Evolutionary conservation across 2,113 vertebrate species (phyloP).

Genomic region (Erythrocercus mccallii): DNA sequence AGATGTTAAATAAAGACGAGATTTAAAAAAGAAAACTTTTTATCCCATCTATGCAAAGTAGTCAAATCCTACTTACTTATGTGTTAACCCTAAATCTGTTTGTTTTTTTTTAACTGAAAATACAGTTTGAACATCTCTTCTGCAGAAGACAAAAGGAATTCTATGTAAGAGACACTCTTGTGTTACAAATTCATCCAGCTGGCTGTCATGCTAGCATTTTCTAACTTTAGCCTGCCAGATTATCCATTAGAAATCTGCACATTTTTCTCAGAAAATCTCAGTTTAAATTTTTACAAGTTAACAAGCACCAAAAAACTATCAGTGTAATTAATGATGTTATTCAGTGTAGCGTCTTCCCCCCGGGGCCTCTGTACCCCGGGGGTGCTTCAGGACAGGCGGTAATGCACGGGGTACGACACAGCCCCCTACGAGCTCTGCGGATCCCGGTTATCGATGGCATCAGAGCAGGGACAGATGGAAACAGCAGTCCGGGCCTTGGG

Average conservation of each 20-base stretch:
- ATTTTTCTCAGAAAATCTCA: not conserved
- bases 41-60: not conserved
- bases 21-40: not conserved
- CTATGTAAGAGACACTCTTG: not conserved
- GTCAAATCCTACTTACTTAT: not conserved
- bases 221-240: not conserved
- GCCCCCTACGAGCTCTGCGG: no score
- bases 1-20: not conserved
- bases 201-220: not conserved
- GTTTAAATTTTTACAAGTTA: not conserved
- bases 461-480: no score
- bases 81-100: not conserved
- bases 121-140: not conserved
- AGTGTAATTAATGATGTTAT: not conserved
- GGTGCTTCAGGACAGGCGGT: no score
- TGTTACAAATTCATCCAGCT: not conserved
- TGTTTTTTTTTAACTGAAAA: not conserved
- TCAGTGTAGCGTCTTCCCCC: no score
- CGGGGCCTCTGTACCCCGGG: no score
- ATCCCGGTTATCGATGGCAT: no score
- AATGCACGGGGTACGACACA: no score
- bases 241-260: not conserved
- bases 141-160: not conserved
- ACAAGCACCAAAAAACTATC: not conserved
- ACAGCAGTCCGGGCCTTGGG: no score